A percentile compares a stretch with the other conserved stretches of the same genome.
phyloP scores from a whole-genome alignment of 2,797 vertebrate genomes.

The Rhyacichthys aspro region DNA sequence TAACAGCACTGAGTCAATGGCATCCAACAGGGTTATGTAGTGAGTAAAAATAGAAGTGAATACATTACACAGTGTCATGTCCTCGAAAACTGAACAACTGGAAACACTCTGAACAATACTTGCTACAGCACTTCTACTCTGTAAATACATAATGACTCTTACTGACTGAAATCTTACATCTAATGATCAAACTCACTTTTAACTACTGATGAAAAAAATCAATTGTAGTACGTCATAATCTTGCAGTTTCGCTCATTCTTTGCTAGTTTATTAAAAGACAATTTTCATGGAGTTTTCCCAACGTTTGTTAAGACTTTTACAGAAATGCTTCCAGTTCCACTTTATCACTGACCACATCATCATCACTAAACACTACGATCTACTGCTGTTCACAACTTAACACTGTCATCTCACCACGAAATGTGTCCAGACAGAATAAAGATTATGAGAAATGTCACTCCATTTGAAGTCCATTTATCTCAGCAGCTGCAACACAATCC shows the following conservation, averaged over 20 bases:
- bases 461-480: constrained; percentile 21
- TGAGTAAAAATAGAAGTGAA: constrained; percentile 17
- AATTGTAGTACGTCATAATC: too few species aligned
- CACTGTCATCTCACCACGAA: constrained; percentile 4
- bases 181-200: too few species aligned
- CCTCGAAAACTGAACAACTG: not conserved
- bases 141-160: not conserved
- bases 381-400: not conserved
- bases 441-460: constrained; percentile 34
- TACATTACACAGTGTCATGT: constrained; percentile 19
- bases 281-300: too few species aligned
- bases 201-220: too few species aligned
- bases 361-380: too few species aligned
- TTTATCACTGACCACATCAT: too few species aligned
- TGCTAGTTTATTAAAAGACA: too few species aligned
- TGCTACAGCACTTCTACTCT: too few species aligned
- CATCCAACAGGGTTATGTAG: constrained; percentile 30
- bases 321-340: too few species aligned
- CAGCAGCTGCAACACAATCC: constrained; percentile 32
- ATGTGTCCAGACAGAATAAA: constrained; percentile 15
- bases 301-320: too few species aligned
- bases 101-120: not conserved
- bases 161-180: too few species aligned
- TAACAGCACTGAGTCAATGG: constrained; percentile 70
- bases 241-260: too few species aligned